Base-by-base conservation (phyloP, 1,140 invertebrate species). In the Ridgeia piscesae region DNA sequence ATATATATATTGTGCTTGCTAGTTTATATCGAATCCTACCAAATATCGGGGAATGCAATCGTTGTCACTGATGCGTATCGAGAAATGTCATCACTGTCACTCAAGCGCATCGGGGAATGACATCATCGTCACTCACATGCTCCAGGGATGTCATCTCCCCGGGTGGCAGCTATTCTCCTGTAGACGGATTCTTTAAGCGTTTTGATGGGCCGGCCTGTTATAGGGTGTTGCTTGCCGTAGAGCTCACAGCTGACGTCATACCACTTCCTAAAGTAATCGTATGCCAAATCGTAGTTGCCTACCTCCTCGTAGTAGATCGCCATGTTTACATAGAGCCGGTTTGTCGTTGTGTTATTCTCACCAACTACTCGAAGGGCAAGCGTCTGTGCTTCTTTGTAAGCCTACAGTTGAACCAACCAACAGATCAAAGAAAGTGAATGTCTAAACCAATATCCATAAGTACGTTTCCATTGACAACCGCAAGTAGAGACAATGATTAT, bases 281-380 rank as follows among this genome's bases (percentile, higher is more conserved):
- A 91, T 8, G 91, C 91, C 42, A 21, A 27, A n/a, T 91, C 17
- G n/a, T 91, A 91, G 48, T 91, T 48, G n/a, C 42, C 33, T 48
- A n/a, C 2, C 33, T 91, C 91, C 31, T 91, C 91, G n/a, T 42
- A 91, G n/a, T 91, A 91, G 33, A 91, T 91, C 42, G 91, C 91
- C 42, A 50, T 91, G 34, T 91, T 91, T 31, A 91, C 31, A 17
- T 21, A n/a, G 34, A 91, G 91, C 11, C 91, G 91, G 48, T 91
- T 35, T 31, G 48, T 91, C 31, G 21, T 91, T 14, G 33, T 9
- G n/a, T 91, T 8, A 17, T 35, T 33, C 91, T 33, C 48, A 33
- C 91, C 91, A 14, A 48, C 42, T 14, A 58, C 33, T 17, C 33
- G 33, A 11, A 91, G 42, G 11, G 35, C 42, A 35, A 35, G 42